phyloP scores from a whole-genome alignment of 2,888 invertebrate genomes.

The Agrotis clavis region DNA sequence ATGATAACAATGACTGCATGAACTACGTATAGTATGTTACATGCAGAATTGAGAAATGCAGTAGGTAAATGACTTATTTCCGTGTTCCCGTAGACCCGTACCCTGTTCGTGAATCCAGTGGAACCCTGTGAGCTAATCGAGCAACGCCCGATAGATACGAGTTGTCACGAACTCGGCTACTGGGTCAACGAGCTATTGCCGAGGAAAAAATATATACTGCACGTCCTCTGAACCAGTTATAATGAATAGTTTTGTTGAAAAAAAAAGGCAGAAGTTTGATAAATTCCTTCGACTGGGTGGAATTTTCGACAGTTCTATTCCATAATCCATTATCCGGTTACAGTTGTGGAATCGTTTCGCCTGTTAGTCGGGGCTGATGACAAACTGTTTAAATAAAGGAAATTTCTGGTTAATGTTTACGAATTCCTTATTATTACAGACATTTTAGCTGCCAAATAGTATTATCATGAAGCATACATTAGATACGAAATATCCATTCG shows the following conservation, averaged over 20 bases:
- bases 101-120: constrained; percentile 56
- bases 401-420: constrained; percentile 31
- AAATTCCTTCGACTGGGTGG: constrained; percentile 11
- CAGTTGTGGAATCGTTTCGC: constrained; percentile 9
- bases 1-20: constrained; percentile 33
- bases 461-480: constrained; percentile 13
- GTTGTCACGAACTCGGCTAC: constrained; percentile 85
- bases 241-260: constrained; percentile 51
- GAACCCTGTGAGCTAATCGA: constrained; percentile 59
- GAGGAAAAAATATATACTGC: constrained; percentile 66
- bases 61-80: constrained; percentile 57
- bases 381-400: constrained; percentile 30
- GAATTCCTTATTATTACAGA: constrained; percentile 18
- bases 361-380: constrained; percentile 10
- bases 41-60: constrained; percentile 46
- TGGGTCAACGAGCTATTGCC: constrained; percentile 83
- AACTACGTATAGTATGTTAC: constrained; percentile 10
- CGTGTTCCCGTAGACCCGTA: constrained; percentile 64
- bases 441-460: constrained; percentile 36
- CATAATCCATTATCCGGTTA: background rate
- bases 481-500: background rate
- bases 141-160: constrained; percentile 75
- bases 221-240: constrained; percentile 42
- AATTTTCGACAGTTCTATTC: constrained; percentile 10
- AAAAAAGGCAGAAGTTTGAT: constrained; percentile 11